These are phyloP conservation scores for Ciconia stormi DNA, from an alignment of 2,113 vertebrate species.

Conservation along the genomic window DNA sequence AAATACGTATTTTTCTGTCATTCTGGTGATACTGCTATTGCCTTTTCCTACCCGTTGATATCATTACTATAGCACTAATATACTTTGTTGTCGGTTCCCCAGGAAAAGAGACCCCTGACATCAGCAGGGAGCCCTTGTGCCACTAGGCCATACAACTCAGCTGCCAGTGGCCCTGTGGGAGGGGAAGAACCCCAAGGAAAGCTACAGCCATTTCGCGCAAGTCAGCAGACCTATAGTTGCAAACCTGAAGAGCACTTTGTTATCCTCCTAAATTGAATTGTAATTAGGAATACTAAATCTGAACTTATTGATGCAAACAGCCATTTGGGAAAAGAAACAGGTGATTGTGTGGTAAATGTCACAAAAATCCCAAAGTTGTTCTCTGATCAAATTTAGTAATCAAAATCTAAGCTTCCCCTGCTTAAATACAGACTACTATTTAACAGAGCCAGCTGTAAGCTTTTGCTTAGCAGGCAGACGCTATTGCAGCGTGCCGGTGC, in stretches of 20 bases:
- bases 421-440: background rate
- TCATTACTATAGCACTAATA: background rate
- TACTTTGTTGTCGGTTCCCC: background rate
- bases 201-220: background rate
- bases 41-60: background rate
- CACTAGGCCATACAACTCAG: fast-evolving
- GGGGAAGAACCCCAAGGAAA: background rate
- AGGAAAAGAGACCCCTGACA: background rate
- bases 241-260: background rate
- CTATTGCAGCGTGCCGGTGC: background rate
- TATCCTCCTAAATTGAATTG: background rate
- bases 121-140: background rate
- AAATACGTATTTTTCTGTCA: background rate
- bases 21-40: background rate
- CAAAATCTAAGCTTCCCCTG: background rate
- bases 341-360: background rate
- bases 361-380: background rate
- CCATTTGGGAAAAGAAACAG: background rate
- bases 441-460: background rate
- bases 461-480: background rate
- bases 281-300: background rate
- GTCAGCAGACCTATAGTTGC: background rate
- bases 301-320: background rate
- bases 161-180: background rate
- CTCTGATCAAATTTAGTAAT: background rate